These are phyloP conservation scores for Drosophila pachea DNA, from an alignment of 1,140 invertebrate genomes.

Conservation along the genomic window DNA sequence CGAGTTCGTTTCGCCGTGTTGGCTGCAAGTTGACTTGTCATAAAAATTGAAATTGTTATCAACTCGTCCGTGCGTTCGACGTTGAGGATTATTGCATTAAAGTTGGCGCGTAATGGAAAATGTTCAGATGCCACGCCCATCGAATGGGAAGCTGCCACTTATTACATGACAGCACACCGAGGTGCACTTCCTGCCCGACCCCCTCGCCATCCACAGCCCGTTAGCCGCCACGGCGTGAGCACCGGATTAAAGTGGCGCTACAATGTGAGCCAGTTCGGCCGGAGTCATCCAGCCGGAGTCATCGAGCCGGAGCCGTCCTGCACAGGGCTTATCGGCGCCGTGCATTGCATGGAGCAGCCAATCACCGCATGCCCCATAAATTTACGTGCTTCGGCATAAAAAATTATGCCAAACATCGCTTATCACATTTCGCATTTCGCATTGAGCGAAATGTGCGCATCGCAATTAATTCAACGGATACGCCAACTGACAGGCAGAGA, in stretches of 20 bases:
- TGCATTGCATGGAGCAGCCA: conserved; percentile 35
- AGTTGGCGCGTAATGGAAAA: conserved; percentile 46
- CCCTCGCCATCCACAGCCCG: not conserved
- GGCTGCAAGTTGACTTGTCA: conserved; percentile 71
- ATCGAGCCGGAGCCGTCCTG: not conserved
- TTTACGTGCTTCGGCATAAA: conserved; percentile 26
- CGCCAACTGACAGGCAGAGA: not conserved
- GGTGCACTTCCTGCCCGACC: conserved; percentile 31
- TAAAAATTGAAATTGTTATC: conserved; percentile 78
- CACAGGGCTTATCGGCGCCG: conserved; percentile 35
- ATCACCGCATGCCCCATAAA: conserved; percentile 11
- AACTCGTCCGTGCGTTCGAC: conserved; percentile 73
- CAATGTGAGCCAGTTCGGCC: conserved; percentile 8
- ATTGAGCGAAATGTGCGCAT: not conserved
- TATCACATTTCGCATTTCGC: conserved; percentile 38
- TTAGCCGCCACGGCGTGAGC: conserved; percentile 24
- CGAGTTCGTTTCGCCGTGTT: conserved; percentile 53
- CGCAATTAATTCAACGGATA: conserved; percentile 25
- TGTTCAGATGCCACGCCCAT: conserved; percentile 29
- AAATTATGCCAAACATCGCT: conserved; percentile 32
- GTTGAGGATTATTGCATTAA: conserved; percentile 76
- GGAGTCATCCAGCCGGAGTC: not conserved
- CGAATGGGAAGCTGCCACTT: conserved; percentile 31
- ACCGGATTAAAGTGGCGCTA: conserved; percentile 37
- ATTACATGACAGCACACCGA: conserved; percentile 42